These are phyloP conservation scores for Agrilus planipennis DNA, from an alignment of 1,140 invertebrate species.

Conservation along the genomic window DNA sequence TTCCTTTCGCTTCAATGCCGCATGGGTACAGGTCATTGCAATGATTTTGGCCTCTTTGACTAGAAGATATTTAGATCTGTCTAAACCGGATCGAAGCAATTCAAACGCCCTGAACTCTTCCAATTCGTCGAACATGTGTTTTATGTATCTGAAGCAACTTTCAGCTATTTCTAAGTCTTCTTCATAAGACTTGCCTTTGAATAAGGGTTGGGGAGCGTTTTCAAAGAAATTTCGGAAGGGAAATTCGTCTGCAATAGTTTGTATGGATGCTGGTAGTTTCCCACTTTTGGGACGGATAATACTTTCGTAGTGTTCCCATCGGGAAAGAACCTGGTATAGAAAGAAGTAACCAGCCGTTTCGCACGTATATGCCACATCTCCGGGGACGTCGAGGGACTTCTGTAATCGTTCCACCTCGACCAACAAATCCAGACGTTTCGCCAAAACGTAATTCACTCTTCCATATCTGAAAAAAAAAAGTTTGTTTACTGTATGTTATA, in stretches of 20 bases:
- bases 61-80: constrained; percentile 90
- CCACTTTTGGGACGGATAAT: constrained; percentile 43
- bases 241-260: constrained; percentile 61
- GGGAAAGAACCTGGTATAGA: constrained; percentile 71
- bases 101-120: constrained; percentile 99
- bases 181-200: constrained; percentile 64
- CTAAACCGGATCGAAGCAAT: constrained; percentile 83
- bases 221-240: constrained; percentile 88
- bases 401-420: constrained; percentile 84
- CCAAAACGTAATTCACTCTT: constrained; percentile 94
- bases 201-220: constrained; percentile 86
- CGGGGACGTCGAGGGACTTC: constrained; percentile 67
- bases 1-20: constrained; percentile 92
- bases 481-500: neutral
- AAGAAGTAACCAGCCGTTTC: constrained; percentile 94
- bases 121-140: constrained; percentile 90
- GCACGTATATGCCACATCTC: constrained; percentile 95
- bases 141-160: constrained; percentile 91
- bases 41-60: constrained; percentile 99
- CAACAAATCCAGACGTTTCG: constrained; percentile 84
- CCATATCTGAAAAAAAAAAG: constrained; percentile 83
- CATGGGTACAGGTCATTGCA: constrained; percentile 99
- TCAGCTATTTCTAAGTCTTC: constrained; percentile 86
- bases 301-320: constrained; percentile 82
- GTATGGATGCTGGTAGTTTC: constrained; percentile 27